These are phyloP conservation scores for Odocoileus hemionus DNA, from an alignment of 2,113 vertebrate genomes.

Conservation along the genomic window DNA sequence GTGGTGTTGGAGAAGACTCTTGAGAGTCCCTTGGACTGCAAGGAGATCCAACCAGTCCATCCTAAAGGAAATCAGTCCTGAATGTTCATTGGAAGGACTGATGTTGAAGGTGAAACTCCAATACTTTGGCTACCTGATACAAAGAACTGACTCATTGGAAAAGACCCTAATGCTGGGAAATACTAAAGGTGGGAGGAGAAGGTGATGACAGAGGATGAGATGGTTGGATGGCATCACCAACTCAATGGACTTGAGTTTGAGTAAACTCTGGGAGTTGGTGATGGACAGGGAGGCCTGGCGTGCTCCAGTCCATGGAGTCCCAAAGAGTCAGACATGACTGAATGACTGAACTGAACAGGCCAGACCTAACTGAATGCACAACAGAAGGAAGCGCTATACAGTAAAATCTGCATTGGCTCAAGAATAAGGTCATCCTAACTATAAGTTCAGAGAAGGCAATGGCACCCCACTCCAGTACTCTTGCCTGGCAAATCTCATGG, in stretches of 20 bases:
- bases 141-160: too few relatives aligned
- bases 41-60: background rate
- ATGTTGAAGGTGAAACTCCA: too few relatives aligned
- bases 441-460: too few relatives aligned
- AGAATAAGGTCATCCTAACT: background rate
- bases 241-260: background rate
- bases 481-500: too few relatives aligned
- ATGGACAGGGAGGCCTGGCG: background rate
- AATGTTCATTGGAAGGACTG: too few relatives aligned
- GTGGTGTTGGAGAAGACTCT: background rate
- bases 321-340: too few relatives aligned
- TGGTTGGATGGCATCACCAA: background rate
- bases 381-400: background rate
- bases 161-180: too few relatives aligned
- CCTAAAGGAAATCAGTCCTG: background rate
- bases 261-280: background rate
- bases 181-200: background rate
- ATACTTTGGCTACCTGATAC: too few relatives aligned
- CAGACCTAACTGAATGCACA: background rate
- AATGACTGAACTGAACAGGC: background rate
- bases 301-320: too few relatives aligned
- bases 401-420: background rate
- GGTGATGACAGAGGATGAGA: background rate
- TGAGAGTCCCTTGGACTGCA: background rate
- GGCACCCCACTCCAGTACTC: too few relatives aligned